These are phyloP conservation scores for Actinia tenebrosa DNA, from an alignment of 64 coral and sea anemone species.

Conservation along the genomic window DNA sequence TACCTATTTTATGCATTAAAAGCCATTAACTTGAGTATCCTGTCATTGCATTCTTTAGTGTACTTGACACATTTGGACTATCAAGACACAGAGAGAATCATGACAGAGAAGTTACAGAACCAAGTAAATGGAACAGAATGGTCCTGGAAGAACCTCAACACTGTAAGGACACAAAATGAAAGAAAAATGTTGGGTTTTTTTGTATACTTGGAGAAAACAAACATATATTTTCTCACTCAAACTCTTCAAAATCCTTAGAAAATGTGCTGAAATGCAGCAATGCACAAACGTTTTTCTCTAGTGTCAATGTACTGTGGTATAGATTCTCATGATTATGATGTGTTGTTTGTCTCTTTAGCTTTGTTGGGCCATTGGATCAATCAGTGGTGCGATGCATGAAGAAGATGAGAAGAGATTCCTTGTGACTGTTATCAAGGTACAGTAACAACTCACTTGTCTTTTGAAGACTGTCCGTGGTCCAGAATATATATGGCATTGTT, in stretches of 20 bases:
- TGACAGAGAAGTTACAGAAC: slow-evolving; percentile 97
- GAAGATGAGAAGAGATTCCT: slow-evolving; percentile 99
- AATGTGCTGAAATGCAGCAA: too few species aligned
- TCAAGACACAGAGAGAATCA: slow-evolving; percentile 91
- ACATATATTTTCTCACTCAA: too few species aligned
- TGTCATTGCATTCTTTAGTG: slow-evolving; percentile 31
- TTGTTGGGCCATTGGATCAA: slow-evolving; percentile 98
- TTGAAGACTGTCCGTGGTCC: background rate
- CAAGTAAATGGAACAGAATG: slow-evolving; percentile 96
- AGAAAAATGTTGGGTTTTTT: too few species aligned
- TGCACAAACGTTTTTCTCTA: too few species aligned
- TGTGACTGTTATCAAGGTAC: slow-evolving; percentile 96
- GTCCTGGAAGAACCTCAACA: slow-evolving; percentile 99
- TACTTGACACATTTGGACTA: slow-evolving; percentile 98
- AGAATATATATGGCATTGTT: background rate
- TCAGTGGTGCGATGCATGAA: slow-evolving; percentile 99
- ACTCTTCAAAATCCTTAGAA: too few species aligned
- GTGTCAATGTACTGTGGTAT: too few species aligned
- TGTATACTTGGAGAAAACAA: too few species aligned
- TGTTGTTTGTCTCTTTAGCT: slow-evolving; percentile 31
- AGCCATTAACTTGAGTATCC: too few species aligned
- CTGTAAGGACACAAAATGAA: slow-evolving; percentile 38
- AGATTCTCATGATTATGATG: background rate
- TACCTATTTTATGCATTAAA: too few species aligned
- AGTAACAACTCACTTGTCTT: background rate